Evolutionary conservation across 2,113 vertebrate species (phyloP).

Genomic region (Rhinoderma darwinii): DNA sequence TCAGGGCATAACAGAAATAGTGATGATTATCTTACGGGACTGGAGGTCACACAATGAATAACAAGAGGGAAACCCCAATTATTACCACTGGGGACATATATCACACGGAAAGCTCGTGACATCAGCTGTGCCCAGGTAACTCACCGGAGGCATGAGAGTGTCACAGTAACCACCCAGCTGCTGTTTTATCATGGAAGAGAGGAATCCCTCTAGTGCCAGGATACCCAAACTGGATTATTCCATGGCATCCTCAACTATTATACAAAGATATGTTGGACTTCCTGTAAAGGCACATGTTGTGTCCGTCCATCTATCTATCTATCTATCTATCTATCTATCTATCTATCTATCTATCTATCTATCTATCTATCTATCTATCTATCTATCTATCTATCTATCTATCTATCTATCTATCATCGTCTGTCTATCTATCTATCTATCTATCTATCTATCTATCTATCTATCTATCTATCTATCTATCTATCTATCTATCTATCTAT

Average conservation of each 20-base stretch:
- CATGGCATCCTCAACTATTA: not conserved
- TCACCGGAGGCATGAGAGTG: constrained; percentile 28
- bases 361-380: not conserved
- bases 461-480: not conserved
- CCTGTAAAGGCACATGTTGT: no score
- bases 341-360: not conserved
- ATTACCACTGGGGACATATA: not conserved
- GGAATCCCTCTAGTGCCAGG: constrained; percentile 18
- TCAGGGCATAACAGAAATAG: constrained; percentile 36
- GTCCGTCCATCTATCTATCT: not conserved
- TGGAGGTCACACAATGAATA: constrained; percentile 9
- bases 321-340: constrained; percentile 3
- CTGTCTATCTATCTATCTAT: not conserved
- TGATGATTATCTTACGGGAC: constrained; percentile 6
- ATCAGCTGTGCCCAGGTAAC: constrained; percentile 62
- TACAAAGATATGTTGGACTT: not conserved
- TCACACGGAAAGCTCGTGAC: constrained; percentile 58
- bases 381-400: not conserved
- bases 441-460: not conserved
- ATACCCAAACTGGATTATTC: not conserved
- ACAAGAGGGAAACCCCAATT: constrained; percentile 25
- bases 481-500: not conserved
- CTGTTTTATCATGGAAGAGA: not conserved
- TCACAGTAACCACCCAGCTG: not conserved
- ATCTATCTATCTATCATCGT: not conserved